Base-by-base conservation (phyloP, 2,113 vertebrate genomes). In the Anarrhichthys ocellatus region DNA sequence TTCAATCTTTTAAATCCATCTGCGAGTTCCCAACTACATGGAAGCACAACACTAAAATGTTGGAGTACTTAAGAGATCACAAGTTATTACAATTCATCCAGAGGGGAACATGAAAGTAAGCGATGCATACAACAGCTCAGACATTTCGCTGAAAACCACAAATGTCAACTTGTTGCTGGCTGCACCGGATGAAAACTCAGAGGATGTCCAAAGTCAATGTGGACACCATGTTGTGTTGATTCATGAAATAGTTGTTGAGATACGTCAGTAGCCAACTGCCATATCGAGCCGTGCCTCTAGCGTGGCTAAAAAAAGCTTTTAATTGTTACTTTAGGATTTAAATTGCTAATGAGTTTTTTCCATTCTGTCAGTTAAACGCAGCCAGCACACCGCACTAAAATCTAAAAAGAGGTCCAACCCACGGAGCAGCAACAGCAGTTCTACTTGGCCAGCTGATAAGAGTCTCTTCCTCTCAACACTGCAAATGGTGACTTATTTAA, bases 401-500 rank as follows among this genome's bases (percentile, higher is more conserved):
- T 42, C 29, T 15, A 54, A 66, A 66, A 14, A n/a, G 5, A 32
- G 48, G 29, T 65, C 62, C 40, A 42, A 34, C n/a, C 83, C 71
- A 46, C 68, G 40, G 52, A 79, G 74, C 72, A 70, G 59, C 54
- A 72, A 61, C 67, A 42, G 18, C 63, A n/a, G 52, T 27, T 75
- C 77, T 66, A 81, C 83, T 48, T 84, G 91, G 75, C 73, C 22
- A 0, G 17, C 2, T 74, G 82, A 89, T 74, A 71, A 17, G 54
- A 80, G 59, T 20, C 58, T 82, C 7, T 46, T 79, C 42, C 71
- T 56, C 76, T 48, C 32, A 46, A 18, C 17, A 40, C 83, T 40
- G 70, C 85, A 71, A 72, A 85, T 72, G 29, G 82, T 54, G 58
- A 68, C 78, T 78, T 64, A 83, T 88, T 87, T 80, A 73, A 80